Evolutionary conservation across 2,113 vertebrate species (phyloP).

Genomic region (Taurulus bubalis): DNA sequence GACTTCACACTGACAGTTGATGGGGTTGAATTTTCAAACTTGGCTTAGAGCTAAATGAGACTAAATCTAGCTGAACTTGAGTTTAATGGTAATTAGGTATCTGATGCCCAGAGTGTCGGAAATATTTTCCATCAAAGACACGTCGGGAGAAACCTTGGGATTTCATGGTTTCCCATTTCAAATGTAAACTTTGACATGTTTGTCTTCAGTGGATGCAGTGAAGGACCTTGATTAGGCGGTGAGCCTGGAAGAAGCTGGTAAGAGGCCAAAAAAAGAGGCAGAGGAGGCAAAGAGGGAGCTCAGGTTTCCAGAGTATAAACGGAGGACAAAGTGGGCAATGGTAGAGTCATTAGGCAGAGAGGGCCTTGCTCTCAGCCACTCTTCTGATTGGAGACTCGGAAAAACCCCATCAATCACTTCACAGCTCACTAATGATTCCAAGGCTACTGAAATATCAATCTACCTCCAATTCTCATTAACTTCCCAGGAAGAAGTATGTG

Average conservation of each 20-base stretch:
- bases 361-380: neutral
- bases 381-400: constrained; percentile 7
- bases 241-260: constrained; percentile 25
- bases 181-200: constrained; percentile 20
- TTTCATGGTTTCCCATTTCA: constrained; percentile 5
- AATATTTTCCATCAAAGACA: constrained; percentile 28
- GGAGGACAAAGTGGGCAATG: constrained; percentile 21
- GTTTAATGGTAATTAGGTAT: constrained; percentile 18
- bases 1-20: constrained; percentile 1
- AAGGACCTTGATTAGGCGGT: constrained; percentile 8
- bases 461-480: constrained; percentile 11
- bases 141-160: neutral
- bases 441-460: constrained; percentile 35
- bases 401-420: constrained; percentile 48
- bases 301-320: constrained; percentile 35
- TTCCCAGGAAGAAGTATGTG: constrained; percentile 10
- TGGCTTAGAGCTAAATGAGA: constrained; percentile 4
- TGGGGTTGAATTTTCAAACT: constrained; percentile 7
- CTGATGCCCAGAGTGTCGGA: constrained; percentile 16
- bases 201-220: constrained; percentile 19
- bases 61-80: neutral
- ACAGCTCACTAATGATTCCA: constrained; percentile 34
- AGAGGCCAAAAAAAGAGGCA: constrained; percentile 25
- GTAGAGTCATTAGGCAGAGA: constrained; percentile 40
- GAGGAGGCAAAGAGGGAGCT: constrained; percentile 24